Conservation (phyloP, 2,888 invertebrate genomes). For the Ctenicera cuprea region DNA sequence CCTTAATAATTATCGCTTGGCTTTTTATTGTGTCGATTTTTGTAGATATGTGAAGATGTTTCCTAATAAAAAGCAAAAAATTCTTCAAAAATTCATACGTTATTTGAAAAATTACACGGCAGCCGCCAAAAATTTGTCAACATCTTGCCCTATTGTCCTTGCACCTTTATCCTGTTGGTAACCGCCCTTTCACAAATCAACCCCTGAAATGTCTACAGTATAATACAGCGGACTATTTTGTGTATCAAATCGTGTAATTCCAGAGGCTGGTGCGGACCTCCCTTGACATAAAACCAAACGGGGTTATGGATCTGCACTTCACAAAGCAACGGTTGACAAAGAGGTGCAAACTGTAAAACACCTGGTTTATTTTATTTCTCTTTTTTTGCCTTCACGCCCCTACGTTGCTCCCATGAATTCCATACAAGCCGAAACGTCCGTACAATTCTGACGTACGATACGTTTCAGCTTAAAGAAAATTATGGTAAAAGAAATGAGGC, state of each 20-base stretch:
- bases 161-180: slow-evolving; percentile 62
- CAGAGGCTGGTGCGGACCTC: slow-evolving; percentile 70
- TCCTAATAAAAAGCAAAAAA: not conserved
- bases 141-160: slow-evolving; percentile 63
- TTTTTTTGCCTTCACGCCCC: slow-evolving; percentile 45
- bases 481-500: slow-evolving; percentile 19
- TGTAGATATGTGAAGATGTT: too few relatives aligned
- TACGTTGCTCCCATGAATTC: not conserved
- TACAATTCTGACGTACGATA: slow-evolving; percentile 12
- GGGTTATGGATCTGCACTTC: slow-evolving; percentile 50
- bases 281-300: slow-evolving; percentile 62
- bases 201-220: slow-evolving; percentile 55
- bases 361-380: slow-evolving; percentile 55
- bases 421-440: slow-evolving; percentile 16
- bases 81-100: slow-evolving; percentile 33
- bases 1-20: too few relatives aligned
- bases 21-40: too few relatives aligned
- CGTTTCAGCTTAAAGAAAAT: slow-evolving; percentile 11
- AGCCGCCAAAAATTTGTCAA: slow-evolving; percentile 69
- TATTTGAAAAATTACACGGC: slow-evolving; percentile 67
- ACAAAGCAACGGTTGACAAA: slow-evolving; percentile 53
- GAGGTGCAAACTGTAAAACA: slow-evolving; percentile 58
- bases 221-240: slow-evolving; percentile 65
- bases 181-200: slow-evolving; percentile 68
- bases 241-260: slow-evolving; percentile 73